A percentile compares a stretch with the other conserved stretches of the same genome.
Evolutionary conservation across 2,888 invertebrate species (phyloP).

Genomic region (Amphipoea lucens): DNA sequence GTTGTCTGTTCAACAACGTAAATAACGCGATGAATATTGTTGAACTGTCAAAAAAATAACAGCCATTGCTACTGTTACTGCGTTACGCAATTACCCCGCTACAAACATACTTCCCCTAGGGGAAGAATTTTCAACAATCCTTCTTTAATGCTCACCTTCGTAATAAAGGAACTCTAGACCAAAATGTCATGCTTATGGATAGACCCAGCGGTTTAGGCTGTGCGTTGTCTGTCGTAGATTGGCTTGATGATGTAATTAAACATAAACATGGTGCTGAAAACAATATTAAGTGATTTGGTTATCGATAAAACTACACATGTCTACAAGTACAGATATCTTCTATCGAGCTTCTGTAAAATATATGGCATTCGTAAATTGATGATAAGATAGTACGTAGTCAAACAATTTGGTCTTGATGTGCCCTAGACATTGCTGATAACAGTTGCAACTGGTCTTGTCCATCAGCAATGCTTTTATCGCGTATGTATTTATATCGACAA

Average conservation of each 20-base stretch:
- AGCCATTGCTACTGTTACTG: too few species aligned
- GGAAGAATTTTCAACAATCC: too few species aligned
- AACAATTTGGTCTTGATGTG: constrained; percentile 21
- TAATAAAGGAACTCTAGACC: not conserved
- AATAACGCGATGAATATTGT: too few species aligned
- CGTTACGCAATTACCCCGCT: too few species aligned
- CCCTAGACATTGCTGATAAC: constrained; percentile 9
- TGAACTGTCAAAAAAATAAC: too few species aligned
- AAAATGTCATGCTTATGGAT: not conserved
- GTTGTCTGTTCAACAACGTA: not conserved
- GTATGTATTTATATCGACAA: constrained; percentile 25
- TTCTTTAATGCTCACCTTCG: too few species aligned
- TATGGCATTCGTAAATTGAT: constrained; percentile 10
- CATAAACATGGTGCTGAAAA: not conserved
- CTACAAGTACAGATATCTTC: not conserved
- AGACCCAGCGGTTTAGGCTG: not conserved
- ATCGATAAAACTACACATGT: not conserved
- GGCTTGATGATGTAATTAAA: constrained; percentile 4
- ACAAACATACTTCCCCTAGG: too few species aligned
- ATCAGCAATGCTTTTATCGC: constrained; percentile 31
- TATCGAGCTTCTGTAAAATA: constrained; percentile 15
- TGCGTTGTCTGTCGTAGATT: not conserved
- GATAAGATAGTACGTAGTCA: not conserved
- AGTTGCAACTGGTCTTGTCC: not conserved
- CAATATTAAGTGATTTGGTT: not conserved